A percentile compares a stretch with the other conserved stretches of the same genome.
Conservation (phyloP, 2,797 vertebrate species). For the Enteromius unitaeniatus region DNA sequence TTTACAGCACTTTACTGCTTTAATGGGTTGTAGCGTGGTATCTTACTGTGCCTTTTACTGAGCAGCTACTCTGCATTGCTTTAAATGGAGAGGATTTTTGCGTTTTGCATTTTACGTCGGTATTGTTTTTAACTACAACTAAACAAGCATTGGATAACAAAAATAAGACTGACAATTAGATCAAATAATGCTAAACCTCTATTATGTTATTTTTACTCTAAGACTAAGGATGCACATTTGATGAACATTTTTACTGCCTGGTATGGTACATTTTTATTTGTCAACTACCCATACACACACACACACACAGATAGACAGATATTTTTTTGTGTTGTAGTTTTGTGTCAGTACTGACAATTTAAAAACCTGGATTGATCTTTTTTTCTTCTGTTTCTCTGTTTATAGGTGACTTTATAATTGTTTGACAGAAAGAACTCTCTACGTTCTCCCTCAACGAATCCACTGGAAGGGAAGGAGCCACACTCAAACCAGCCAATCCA, state of each 20-base stretch:
- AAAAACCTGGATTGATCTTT: not conserved
- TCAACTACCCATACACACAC: too few relatives aligned
- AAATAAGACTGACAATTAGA: not conserved
- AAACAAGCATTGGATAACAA: not conserved
- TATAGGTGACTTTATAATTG: not conserved
- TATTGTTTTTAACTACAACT: not conserved
- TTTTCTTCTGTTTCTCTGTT: not conserved
- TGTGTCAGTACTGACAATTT: not conserved
- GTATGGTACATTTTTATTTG: too few relatives aligned
- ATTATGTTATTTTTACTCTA: too few relatives aligned
- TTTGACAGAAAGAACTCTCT: not conserved
- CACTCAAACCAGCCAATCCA: conserved; percentile 2
- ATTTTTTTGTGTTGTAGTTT: not conserved
- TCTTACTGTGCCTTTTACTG: not conserved
- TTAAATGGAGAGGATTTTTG: not conserved
- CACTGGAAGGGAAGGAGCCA: not conserved
- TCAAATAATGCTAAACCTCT: too few relatives aligned
- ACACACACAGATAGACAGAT: too few relatives aligned
- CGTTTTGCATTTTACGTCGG: not conserved
- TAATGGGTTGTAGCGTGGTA: not conserved
- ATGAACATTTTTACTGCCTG: too few relatives aligned
- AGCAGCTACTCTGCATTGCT: not conserved
- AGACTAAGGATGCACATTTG: too few relatives aligned
- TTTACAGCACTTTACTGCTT: not conserved
- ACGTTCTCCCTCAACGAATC: not conserved